Conservation (phyloP, 2,113 vertebrate species). For the Corythoichthys intestinalis region DNA sequence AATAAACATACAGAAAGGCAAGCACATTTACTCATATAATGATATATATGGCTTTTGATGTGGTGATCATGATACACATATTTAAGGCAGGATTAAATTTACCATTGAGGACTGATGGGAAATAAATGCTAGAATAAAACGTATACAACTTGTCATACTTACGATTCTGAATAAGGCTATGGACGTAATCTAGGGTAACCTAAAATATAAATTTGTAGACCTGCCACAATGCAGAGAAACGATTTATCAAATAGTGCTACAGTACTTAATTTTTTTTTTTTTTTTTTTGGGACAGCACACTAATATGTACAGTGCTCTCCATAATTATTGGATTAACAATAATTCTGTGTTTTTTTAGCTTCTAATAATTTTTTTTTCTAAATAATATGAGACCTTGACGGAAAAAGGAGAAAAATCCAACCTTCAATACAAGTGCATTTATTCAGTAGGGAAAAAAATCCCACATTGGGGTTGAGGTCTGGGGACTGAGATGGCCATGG, state of each 20-base stretch:
- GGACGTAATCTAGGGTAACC: slow-evolving; percentile 17
- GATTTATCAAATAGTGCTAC: slow-evolving; percentile 18
- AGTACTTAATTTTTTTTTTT: slow-evolving; percentile 21
- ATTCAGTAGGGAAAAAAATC: too few relatives aligned
- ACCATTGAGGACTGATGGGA: slow-evolving; percentile 9
- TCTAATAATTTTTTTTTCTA: too few relatives aligned
- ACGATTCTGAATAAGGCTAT: background rate
- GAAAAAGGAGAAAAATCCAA: too few relatives aligned
- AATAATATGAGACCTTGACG: too few relatives aligned
- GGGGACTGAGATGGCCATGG: too few relatives aligned
- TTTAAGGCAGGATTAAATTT: slow-evolving; percentile 9
- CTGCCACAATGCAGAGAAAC: slow-evolving; percentile 1
- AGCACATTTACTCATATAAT: background rate
- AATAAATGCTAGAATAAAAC: slow-evolving; percentile 1
- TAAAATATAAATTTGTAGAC: background rate
- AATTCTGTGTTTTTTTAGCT: too few relatives aligned
- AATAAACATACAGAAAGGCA: slow-evolving; percentile 8
- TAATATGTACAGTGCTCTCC: slow-evolving; percentile 5
- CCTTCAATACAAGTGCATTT: too few relatives aligned
- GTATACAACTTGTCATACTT: background rate
- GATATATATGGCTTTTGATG: slow-evolving; percentile 22
- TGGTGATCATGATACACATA: background rate
- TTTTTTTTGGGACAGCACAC: slow-evolving; percentile 22
- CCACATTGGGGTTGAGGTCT: too few relatives aligned
- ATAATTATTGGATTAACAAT: too few relatives aligned